Evolutionary conservation across 92 coral and sea anemone species (phyloP).

Genomic region (Epizoanthus scotinus): DNA sequence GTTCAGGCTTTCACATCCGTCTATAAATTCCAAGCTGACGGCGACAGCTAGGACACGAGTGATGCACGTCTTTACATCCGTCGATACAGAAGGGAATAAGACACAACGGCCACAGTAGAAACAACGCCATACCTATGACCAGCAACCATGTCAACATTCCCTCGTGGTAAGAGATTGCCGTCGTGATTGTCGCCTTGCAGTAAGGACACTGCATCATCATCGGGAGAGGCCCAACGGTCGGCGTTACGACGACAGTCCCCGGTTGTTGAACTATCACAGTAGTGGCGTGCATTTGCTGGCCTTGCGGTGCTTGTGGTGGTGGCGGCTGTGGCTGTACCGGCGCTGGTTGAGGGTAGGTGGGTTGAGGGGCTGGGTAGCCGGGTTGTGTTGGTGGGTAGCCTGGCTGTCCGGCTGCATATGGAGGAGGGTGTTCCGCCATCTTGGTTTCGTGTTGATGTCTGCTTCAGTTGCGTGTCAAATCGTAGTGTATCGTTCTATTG

Average conservation of each 20-base stretch:
- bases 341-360: conserved; percentile 14
- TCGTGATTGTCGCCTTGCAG: conserved; percentile 51
- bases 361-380: conserved; percentile 8
- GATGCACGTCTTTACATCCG: conserved; percentile 61
- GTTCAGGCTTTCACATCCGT: conserved; percentile 50
- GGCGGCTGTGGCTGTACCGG: conserved; percentile 16
- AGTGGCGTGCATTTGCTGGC: conserved; percentile 22
- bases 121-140: conserved; percentile 14
- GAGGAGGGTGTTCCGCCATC: conserved; percentile 39
- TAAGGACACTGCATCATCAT: conserved; percentile 56
- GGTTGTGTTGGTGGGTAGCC: conserved; percentile 29
- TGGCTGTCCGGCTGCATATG: conserved; percentile 4
- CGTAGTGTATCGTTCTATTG: too few relatives aligned
- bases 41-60: conserved; percentile 51
- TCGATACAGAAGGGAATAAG: conserved; percentile 56
- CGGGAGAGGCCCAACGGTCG: conserved; percentile 46
- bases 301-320: neutral
- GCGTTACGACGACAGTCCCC: conserved; percentile 24
- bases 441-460: conserved; percentile 11
- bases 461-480: too few relatives aligned
- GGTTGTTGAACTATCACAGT: conserved; percentile 42
- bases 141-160: conserved; percentile 51
- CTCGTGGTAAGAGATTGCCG: conserved; percentile 51
- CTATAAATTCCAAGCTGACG: conserved; percentile 53
- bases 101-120: conserved; percentile 44